Evolutionary conservation across 23 tunicate genomes (phyloP).

Genomic region (Botrylloides violaceus): DNA sequence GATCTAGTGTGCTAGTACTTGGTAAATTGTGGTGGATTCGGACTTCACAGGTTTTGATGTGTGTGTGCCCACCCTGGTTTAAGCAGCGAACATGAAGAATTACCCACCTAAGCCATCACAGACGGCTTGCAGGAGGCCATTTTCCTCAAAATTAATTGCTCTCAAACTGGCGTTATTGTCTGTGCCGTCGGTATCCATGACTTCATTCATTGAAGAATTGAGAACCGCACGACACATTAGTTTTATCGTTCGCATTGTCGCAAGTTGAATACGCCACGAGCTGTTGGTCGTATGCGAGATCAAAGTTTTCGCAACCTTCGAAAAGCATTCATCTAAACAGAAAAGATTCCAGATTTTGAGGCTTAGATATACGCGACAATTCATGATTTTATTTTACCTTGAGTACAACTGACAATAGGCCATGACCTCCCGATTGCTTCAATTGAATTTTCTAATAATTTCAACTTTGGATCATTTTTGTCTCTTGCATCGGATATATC

Average conservation of each 20-base stretch:
- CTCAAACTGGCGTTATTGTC: background rate
- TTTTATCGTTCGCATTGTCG: conserved; percentile 19
- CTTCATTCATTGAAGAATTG: background rate
- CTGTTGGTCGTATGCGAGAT: conserved; percentile 27
- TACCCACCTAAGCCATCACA: conserved; percentile 2
- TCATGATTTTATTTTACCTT: conserved; percentile 15
- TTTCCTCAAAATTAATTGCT: background rate
- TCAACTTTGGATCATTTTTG: conserved; percentile 5
- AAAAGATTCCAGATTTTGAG: background rate
- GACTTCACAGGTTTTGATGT: no score
- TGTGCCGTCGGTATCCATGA: background rate
- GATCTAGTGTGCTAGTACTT: no score
- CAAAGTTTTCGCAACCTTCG: conserved; percentile 13
- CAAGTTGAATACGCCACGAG: conserved; percentile 35
- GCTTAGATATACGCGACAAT: no score
- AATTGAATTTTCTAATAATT: conserved; percentile 3
- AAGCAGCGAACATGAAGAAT: no score
- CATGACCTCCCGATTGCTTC: conserved; percentile 13
- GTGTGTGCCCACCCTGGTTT: no score
- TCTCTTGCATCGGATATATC: background rate
- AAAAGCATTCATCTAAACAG: conserved; percentile 8
- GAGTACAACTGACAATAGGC: conserved; percentile 8
- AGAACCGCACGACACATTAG: background rate
- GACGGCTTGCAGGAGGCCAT: background rate
- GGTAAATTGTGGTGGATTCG: no score